Evolutionary conservation across 2,113 vertebrate species (phyloP).

Genomic region (Cyanistes caeruleus): DNA sequence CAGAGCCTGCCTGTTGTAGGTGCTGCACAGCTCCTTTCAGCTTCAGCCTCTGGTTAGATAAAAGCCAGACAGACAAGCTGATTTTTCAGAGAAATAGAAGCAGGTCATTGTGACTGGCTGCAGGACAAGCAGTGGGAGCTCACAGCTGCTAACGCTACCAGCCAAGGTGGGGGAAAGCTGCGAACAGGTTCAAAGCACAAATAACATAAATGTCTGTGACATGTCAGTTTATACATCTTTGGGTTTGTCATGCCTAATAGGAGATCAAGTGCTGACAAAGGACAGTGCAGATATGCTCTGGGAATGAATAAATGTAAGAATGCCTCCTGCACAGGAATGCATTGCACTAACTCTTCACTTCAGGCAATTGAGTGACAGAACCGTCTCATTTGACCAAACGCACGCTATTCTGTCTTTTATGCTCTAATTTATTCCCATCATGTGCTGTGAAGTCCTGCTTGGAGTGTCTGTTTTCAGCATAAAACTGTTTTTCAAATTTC

Average conservation of each 20-base stretch:
- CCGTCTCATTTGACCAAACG: not conserved
- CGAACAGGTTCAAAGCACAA: not conserved
- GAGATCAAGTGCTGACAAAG: not conserved
- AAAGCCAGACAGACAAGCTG: not conserved
- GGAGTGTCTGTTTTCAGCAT: slow-evolving; percentile 45
- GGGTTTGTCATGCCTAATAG: not conserved
- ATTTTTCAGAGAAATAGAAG: not conserved
- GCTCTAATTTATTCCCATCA: slow-evolving; percentile 38
- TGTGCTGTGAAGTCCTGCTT: slow-evolving; percentile 34
- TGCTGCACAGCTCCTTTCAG: not conserved
- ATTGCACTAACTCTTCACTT: not conserved
- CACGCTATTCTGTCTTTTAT: not conserved
- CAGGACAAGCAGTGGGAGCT: not conserved
- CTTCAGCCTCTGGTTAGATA: not conserved
- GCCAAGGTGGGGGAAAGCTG: not conserved
- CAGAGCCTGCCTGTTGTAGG: not conserved
- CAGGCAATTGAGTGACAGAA: not conserved
- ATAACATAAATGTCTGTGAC: not conserved
- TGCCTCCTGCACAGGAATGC: not conserved
- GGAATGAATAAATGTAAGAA: not conserved
- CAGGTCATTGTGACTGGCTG: not conserved
- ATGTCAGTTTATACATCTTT: not conserved
- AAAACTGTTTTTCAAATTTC: slow-evolving; percentile 74
- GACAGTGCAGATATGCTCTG: not conserved
- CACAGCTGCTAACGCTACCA: not conserved